These are phyloP conservation scores for Dendroctonus ponderosae DNA, from an alignment of 1,140 invertebrate species.

Conservation along the genomic window DNA sequence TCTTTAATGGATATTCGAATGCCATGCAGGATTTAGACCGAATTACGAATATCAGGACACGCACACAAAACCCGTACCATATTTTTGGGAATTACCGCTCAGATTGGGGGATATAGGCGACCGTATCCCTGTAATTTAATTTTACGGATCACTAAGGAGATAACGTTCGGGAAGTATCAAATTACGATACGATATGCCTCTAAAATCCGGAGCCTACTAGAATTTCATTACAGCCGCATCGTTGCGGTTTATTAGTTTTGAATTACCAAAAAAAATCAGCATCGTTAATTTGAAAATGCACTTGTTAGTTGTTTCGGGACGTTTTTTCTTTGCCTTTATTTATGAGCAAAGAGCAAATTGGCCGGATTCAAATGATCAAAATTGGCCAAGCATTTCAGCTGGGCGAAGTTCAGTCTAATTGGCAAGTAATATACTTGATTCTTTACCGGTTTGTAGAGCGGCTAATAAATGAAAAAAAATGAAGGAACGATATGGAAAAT, in stretches of 20 bases:
- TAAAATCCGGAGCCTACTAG: slow-evolving; percentile 10
- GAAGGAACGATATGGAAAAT: too few relatives aligned
- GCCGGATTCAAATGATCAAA: too few relatives aligned
- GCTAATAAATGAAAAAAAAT: too few relatives aligned
- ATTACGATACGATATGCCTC: slow-evolving; percentile 24
- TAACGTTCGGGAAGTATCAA: slow-evolving; percentile 26
- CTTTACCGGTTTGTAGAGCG: too few relatives aligned
- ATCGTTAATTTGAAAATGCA: slow-evolving; percentile 9
- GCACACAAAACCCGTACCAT: slow-evolving; percentile 8
- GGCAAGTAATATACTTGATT: too few relatives aligned
- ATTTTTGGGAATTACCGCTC: slow-evolving; percentile 24
- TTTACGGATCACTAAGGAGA: slow-evolving; percentile 25
- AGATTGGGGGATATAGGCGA: slow-evolving; percentile 8
- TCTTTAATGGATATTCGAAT: too few relatives aligned
- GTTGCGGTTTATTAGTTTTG: slow-evolving; percentile 12
- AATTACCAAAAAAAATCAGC: slow-evolving; percentile 8
- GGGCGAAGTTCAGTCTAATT: too few relatives aligned
- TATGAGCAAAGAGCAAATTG: too few relatives aligned
- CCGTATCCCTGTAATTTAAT: slow-evolving; percentile 21
- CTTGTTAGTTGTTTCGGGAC: neutral
- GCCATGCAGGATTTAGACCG: too few relatives aligned
- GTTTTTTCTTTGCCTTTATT: too few relatives aligned
- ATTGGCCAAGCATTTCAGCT: too few relatives aligned
- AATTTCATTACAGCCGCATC: slow-evolving; percentile 17
- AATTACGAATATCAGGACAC: slow-evolving; percentile 4